A percentile compares a stretch with the other conserved stretches of the same genome.
These are phyloP conservation scores for Drosophila paranaensis DNA, from an alignment of 2,888 invertebrate genomes.

Conservation along the genomic window DNA sequence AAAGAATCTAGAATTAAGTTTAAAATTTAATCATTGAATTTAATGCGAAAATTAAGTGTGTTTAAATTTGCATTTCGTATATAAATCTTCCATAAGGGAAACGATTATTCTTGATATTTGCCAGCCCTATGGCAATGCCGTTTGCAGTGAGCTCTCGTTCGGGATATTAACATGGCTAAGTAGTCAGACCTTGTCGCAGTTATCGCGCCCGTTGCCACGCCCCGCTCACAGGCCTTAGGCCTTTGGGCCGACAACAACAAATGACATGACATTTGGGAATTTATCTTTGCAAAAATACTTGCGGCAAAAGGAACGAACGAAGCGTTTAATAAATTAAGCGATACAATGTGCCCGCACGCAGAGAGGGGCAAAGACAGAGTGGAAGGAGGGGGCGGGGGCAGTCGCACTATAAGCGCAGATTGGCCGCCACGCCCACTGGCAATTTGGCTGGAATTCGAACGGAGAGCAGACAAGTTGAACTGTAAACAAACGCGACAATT, in stretches of 20 bases:
- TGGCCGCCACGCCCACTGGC: conserved; percentile 29
- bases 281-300: conserved; percentile 72
- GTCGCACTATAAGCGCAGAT: conserved; percentile 50
- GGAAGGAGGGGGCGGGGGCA: background rate
- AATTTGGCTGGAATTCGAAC: conserved; percentile 62
- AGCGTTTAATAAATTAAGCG: conserved; percentile 66
- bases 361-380: too few species aligned
- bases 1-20: background rate
- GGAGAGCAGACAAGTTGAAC: conserved; percentile 65
- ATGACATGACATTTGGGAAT: conserved; percentile 69
- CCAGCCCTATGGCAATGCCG: conserved; percentile 12
- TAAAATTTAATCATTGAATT: background rate
- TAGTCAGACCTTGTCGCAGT: conserved; percentile 28
- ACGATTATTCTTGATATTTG: conserved; percentile 1
- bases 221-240: conserved; percentile 7
- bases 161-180: conserved; percentile 33
- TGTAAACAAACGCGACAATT: conserved; percentile 81
- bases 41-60: background rate
- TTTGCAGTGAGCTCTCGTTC: conserved; percentile 9
- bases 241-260: conserved; percentile 54
- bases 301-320: conserved; percentile 54
- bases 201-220: conserved; percentile 22
- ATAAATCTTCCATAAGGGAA: conserved; percentile 1
- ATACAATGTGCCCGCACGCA: conserved; percentile 35
- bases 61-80: conserved; percentile 1